Percentiles rank a stretch among this genome's conserved stretches.
phyloP scores from a whole-genome alignment of 2,113 vertebrate species.

The Gambusia holbrooki region DNA sequence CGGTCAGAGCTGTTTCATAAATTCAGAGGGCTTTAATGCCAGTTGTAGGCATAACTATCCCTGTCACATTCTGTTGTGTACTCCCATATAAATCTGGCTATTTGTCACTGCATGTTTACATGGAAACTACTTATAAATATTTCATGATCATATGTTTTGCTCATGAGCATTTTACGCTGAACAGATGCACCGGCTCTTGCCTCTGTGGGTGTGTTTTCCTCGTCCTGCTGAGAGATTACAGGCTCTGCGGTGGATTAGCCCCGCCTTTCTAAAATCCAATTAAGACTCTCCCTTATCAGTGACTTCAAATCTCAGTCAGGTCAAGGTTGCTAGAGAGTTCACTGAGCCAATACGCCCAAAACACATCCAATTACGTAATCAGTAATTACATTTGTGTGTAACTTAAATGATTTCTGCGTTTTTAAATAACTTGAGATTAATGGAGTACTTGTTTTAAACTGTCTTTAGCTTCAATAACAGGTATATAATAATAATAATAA shows the following conservation, averaged over 20 bases:
- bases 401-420: background rate
- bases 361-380: background rate
- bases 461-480: background rate
- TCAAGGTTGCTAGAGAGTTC: constrained; percentile 17
- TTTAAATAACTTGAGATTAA: background rate
- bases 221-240: constrained; percentile 32
- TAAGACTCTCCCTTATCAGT: constrained; percentile 57
- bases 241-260: constrained; percentile 46
- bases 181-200: background rate
- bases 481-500: background rate
- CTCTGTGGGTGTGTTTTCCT: constrained; percentile 26
- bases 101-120: background rate
- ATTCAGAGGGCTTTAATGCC: background rate
- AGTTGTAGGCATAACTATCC: background rate
- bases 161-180: constrained; percentile 6
- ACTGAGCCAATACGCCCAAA: background rate
- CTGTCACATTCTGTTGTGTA: too few species aligned
- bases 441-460: background rate
- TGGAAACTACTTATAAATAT: background rate
- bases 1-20: background rate
- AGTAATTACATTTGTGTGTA: background rate
- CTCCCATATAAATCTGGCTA: background rate
- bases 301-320: constrained; percentile 29
- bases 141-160: background rate
- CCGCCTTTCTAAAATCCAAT: constrained; percentile 49